Conservation (phyloP, 2,888 invertebrate genomes). For the Reticulitermes lucifugus region DNA sequence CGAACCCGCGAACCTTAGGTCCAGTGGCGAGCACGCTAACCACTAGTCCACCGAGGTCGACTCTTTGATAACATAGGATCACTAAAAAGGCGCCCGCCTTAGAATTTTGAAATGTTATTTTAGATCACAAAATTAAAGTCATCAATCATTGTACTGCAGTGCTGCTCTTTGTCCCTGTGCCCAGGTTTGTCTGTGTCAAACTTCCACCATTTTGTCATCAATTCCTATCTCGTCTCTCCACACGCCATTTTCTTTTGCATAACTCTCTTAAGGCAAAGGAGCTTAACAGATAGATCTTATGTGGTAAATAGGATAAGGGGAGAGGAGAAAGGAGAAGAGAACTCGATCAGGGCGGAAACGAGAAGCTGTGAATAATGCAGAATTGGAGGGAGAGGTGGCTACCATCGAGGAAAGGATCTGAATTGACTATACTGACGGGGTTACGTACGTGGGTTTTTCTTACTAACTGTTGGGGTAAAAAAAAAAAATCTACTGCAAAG, state of each 20-base stretch:
- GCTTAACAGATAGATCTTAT: neutral
- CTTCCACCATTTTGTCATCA: neutral
- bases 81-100: no score
- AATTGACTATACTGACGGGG: slow-evolving; percentile 16
- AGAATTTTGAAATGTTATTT: no score
- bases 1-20: no score
- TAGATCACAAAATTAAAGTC: no score
- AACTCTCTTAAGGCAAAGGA: slow-evolving; percentile 3
- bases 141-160: no score
- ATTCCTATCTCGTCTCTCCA: neutral
- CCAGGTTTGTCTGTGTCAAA: neutral
- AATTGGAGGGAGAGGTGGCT: slow-evolving; percentile 17
- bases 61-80: no score
- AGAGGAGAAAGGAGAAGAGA: slow-evolving; percentile 18
- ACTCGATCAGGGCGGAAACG: slow-evolving; percentile 43
- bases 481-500: slow-evolving; percentile 48
- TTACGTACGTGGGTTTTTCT: slow-evolving; percentile 16
- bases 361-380: slow-evolving; percentile 45
- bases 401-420: slow-evolving; percentile 30
- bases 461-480: slow-evolving; percentile 33
- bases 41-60: no score
- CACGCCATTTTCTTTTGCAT: slow-evolving; percentile 25
- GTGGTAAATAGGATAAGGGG: neutral
- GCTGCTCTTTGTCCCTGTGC: no score
- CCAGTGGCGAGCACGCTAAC: no score